Evolutionary conservation across 2,888 invertebrate species (phyloP).

Genomic region (Diarsia brunnea): DNA sequence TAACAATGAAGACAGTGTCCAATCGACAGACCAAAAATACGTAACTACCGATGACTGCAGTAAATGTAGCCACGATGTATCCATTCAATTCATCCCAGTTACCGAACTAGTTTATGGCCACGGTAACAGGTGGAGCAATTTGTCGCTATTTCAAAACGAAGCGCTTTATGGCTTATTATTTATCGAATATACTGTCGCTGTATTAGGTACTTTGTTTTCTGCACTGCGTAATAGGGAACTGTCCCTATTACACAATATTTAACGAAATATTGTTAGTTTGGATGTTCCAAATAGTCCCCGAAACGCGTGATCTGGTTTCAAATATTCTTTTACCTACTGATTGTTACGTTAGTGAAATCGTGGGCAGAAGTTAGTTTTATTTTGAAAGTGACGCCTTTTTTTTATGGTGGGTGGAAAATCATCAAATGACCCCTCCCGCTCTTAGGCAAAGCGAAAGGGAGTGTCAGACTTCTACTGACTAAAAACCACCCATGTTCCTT

Average conservation of each 20-base stretch:
- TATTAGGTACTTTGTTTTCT: slow-evolving; percentile 8
- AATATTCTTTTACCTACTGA: too few relatives aligned
- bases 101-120: slow-evolving; percentile 50
- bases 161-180: slow-evolving; percentile 47
- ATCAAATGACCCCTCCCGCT: too few relatives aligned
- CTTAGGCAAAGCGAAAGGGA: too few relatives aligned
- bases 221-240: neutral
- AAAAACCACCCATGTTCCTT: too few relatives aligned
- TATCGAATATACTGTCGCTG: slow-evolving; percentile 20
- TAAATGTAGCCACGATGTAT: slow-evolving; percentile 31
- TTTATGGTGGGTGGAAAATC: too few relatives aligned
- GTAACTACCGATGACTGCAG: slow-evolving; percentile 19
- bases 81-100: slow-evolving; percentile 49
- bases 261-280: neutral
- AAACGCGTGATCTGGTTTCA: neutral
- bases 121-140: slow-evolving; percentile 64
- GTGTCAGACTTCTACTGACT: too few relatives aligned
- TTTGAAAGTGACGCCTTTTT: too few relatives aligned
- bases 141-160: slow-evolving; percentile 50
- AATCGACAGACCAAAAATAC: neutral
- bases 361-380: too few relatives aligned
- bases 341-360: too few relatives aligned
- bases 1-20: neutral
- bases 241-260: too few relatives aligned
- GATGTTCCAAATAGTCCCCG: neutral